These are phyloP conservation scores for Corynorhinus townsendii DNA, from an alignment of 2,113 vertebrate species.

Conservation along the genomic window DNA sequence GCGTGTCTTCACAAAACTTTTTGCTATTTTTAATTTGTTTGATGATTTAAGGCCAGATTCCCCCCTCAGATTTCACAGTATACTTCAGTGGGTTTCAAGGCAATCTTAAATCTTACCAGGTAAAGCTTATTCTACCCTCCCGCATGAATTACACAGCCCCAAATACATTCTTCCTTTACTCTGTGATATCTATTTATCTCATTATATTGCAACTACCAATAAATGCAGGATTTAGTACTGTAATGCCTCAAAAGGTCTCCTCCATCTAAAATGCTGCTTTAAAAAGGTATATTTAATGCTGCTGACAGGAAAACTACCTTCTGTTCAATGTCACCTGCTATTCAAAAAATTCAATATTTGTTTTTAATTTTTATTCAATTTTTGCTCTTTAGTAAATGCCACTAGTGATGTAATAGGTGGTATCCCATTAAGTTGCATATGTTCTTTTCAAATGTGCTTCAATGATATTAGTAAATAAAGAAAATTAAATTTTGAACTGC, in stretches of 20 bases:
- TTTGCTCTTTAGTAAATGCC: conserved; percentile 75
- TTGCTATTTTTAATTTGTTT: conserved; percentile 60
- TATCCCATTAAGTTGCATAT: conserved; percentile 57
- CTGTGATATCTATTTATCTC: not conserved
- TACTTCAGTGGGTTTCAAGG: not conserved
- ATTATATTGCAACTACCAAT: conserved; percentile 15
- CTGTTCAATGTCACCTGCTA: conserved; percentile 42
- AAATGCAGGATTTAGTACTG: conserved; percentile 45
- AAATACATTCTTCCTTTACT: not conserved
- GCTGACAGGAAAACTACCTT: conserved; percentile 23
- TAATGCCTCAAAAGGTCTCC: conserved; percentile 20
- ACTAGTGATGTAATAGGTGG: conserved; percentile 45
- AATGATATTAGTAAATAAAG: conserved; percentile 43
- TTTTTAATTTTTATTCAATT: conserved; percentile 67
- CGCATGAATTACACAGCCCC: not conserved
- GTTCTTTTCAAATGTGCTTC: conserved; percentile 57
- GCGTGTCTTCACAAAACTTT: conserved; percentile 50
- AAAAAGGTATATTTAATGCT: conserved; percentile 38
- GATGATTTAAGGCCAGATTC: conserved; percentile 47
- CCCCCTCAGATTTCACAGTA: conserved; percentile 1
- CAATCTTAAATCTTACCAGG: conserved; percentile 3
- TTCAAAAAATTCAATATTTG: conserved; percentile 69
- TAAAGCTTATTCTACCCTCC: not conserved
- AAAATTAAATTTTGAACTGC: conserved; percentile 47
- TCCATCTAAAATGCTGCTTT: conserved; percentile 49